Evolutionary conservation across 37 sponge, comb jelly and placozoan genomes (phyloP), one percentile per base, ranked within the genome.

Genomic region (Eunapius fragilis): DNA sequence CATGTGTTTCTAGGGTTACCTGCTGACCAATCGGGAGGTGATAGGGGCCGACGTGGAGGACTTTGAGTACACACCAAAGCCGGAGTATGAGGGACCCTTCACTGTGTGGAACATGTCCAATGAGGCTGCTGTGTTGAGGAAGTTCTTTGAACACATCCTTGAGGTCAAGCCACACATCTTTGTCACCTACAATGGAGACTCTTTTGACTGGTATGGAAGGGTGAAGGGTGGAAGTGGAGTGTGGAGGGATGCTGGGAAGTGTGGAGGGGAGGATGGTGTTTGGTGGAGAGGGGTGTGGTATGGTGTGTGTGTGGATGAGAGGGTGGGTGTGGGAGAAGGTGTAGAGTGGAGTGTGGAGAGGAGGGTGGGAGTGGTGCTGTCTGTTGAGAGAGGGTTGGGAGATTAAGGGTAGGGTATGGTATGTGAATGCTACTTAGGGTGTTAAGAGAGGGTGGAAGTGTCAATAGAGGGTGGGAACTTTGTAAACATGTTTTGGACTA

Each of bases 61-160:
- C 71, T 99, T 99, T 89, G 99, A 99, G 88, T 99, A 97, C 91
- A 99, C 99, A 31, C 99, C 99, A 11, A 91, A 90, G 73, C 99
- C 99, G 9, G 99, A 99, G 73, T 99, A 94, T 67, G 98, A 97
- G 71, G 99, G 99, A 26, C 96, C 96, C 5, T 99, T 99, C 68
- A 97, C 75, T n/a, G 86, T 99, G 9, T 85, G n/a, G n/a, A n/a
- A n/a, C n/a, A n/a, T n/a, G n/a, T n/a, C n/a, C n/a, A n/a, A n/a
- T n/a, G n/a, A n/a, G n/a, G n/a, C n/a, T n/a, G 79, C 88, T 33
- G 81, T 97, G 4, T 70, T 97, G 23, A 68, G 87, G 47, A 89
- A 87, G 68, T 99, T 99, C 87, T 90, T 99, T 86, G 96, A 94
- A 28, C 98, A 97, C 82, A 87, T 99, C 38, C 80, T 91, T 67